Evolutionary conservation across 2,888 invertebrate species (phyloP).

Genomic region (Monoplex corrugatus): DNA sequence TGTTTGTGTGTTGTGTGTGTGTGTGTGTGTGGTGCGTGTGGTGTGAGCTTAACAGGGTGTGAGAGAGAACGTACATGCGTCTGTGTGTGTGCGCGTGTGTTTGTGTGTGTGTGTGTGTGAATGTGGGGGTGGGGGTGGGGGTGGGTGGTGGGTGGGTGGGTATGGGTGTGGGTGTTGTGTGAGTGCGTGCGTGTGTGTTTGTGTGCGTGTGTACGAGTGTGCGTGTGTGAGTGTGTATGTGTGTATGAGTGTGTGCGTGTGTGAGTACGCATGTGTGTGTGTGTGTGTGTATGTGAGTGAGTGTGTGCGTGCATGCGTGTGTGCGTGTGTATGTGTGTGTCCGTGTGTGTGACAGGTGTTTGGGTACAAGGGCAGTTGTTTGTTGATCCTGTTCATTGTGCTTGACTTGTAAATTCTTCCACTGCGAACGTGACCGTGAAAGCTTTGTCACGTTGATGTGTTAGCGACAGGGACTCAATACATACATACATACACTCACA

Average conservation of each 20-base stretch:
- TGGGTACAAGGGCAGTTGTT: neutral
- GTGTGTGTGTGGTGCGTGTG: constrained; percentile 33
- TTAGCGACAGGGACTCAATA: neutral
- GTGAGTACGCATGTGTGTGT: constrained; percentile 2
- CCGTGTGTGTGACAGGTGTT: neutral
- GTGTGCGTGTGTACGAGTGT: constrained; percentile 8
- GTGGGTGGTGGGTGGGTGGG: constrained; percentile 30
- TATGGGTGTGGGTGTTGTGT: neutral
- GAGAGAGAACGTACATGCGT: constrained; percentile 9
- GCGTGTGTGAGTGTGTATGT: neutral
- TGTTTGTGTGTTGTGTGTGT: constrained; percentile 39
- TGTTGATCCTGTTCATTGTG: neutral
- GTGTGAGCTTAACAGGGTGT: too few relatives aligned
- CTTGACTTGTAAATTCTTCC: too few relatives aligned
- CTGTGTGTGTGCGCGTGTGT: neutral
- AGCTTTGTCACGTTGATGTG: too few relatives aligned
- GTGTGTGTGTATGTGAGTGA: neutral
- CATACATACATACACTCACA: neutral
- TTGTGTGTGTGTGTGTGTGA: constrained; percentile 30
- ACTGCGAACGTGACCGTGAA: too few relatives aligned
- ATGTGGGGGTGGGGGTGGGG: constrained; percentile 20
- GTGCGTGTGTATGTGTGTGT: neutral
- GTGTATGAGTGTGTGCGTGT: constrained; percentile 9
- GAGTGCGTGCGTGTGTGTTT: constrained; percentile 23
- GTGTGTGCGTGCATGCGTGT: neutral